Evolutionary conservation across 2,888 invertebrate species (phyloP), one percentile per base, ranked within the genome.

Genomic region (Philonicus albiceps): DNA sequence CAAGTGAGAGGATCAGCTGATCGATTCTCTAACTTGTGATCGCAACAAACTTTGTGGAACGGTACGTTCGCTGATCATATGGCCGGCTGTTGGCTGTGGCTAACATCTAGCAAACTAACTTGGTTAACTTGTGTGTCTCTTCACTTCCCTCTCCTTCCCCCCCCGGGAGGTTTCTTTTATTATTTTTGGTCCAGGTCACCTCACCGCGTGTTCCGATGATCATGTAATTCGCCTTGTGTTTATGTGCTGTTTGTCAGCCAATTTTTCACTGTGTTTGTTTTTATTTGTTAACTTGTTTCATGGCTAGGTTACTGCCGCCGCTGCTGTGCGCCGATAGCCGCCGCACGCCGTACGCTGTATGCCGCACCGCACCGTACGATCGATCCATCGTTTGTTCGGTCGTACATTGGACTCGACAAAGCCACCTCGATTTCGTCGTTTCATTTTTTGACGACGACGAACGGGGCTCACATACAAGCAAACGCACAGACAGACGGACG

Each of bases 301-400:
- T 80, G 80, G 80, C n/a, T 80, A 80, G 80, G 80, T 80, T 80
- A 49, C 80, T 80, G 80, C 53, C 53, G 80, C 49, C 30, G 49
- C 49, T 43, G 43, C 22, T 43, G 37, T 43, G 40, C 40, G 37
- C 37, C 43, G 19, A 53, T 53, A n/a, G 53, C 53, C 53, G 53
- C 16, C 8, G 2, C 16, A 16, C 16, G 43, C 43, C 13, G 2
- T 6, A 53, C n/a, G 49, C n/a, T 6, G n/a, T 2, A 8, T 11
- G 64, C 64, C 27, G 49, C 49, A 6, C 19, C 49, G n/a, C 49
- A 5, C 49, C 49, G 1, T n/a, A 49, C 5, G 43, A 2, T 43
- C 16, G 16, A 16, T 43, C 16, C 16, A 4, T 5, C 19, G 49
- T 19, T n/a, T 2, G 49, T n/a, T 49, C 11, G 40, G 2, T 16